Percentiles rank a stretch among this genome's conserved stretches.
Conservation (phyloP, 2,797 vertebrate genomes). For the Carcharodon carcharias region DNA sequence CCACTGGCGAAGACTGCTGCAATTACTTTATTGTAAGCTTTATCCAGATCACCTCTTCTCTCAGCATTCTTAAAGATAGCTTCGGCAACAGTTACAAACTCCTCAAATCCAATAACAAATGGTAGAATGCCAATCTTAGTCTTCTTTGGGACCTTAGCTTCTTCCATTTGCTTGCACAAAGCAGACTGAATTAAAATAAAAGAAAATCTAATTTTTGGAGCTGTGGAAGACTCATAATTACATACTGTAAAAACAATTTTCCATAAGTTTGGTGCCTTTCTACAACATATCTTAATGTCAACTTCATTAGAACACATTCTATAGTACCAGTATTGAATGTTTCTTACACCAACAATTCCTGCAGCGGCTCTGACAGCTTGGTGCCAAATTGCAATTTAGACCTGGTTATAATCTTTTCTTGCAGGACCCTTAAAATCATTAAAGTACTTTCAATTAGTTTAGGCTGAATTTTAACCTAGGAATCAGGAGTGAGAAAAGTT, state of each 20-base stretch:
- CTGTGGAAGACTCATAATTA: background rate
- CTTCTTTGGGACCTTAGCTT: constrained; percentile 45
- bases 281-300: background rate
- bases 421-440: background rate
- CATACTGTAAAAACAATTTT: background rate
- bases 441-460: background rate
- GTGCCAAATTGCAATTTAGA: background rate
- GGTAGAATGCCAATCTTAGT: constrained; percentile 45
- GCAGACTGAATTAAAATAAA: constrained; percentile 40
- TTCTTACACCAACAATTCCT: background rate
- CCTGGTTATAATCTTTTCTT: background rate
- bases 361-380: background rate
- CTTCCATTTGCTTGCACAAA: constrained; percentile 48
- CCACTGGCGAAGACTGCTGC: constrained; percentile 47
- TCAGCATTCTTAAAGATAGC: constrained; percentile 40
- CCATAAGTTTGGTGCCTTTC: background rate
- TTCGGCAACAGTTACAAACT: constrained; percentile 44
- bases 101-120: constrained; percentile 44
- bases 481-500: background rate
- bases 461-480: background rate
- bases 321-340: background rate
- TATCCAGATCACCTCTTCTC: constrained; percentile 46
- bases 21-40: constrained; percentile 45
- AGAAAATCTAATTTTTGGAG: background rate
- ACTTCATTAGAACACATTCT: background rate